Conservation (phyloP, 2,888 invertebrate species). For the Zaprionus lineosus region DNA sequence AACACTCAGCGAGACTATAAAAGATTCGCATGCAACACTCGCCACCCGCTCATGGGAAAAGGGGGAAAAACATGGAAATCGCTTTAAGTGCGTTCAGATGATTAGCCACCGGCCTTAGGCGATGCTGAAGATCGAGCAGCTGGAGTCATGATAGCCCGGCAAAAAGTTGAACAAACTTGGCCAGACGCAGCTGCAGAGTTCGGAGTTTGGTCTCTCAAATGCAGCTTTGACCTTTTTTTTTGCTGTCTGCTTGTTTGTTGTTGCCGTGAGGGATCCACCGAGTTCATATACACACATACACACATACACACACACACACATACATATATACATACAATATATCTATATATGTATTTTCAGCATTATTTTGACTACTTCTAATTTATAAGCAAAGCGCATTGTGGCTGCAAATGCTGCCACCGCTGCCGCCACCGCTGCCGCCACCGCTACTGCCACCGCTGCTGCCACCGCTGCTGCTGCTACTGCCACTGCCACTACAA, state of each 20-base stretch:
- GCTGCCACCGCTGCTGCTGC: background rate
- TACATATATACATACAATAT: too few species aligned
- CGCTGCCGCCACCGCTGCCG: background rate
- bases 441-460: conserved; percentile 5
- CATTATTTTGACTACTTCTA: conserved; percentile 77
- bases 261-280: conserved; percentile 55
- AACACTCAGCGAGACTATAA: background rate
- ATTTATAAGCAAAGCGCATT: conserved; percentile 70
- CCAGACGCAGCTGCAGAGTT: conserved; percentile 60
- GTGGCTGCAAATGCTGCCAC: too few species aligned
- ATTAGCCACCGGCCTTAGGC: conserved; percentile 39
- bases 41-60: conserved; percentile 15
- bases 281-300: too few species aligned
- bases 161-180: conserved; percentile 8
- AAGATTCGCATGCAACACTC: background rate
- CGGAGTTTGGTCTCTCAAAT: conserved; percentile 17
- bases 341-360: too few species aligned
- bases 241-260: background rate
- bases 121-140: conserved; percentile 48
- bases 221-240: conserved; percentile 73
- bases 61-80: conserved; percentile 42
- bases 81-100: conserved; percentile 71
- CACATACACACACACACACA: too few species aligned
- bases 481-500: conserved; percentile 13
- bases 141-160: conserved; percentile 58